A percentile compares a stretch with the other conserved stretches of the same genome.
phyloP scores from a whole-genome alignment of 2,888 invertebrate genomes.

The Malacosoma neustria region DNA sequence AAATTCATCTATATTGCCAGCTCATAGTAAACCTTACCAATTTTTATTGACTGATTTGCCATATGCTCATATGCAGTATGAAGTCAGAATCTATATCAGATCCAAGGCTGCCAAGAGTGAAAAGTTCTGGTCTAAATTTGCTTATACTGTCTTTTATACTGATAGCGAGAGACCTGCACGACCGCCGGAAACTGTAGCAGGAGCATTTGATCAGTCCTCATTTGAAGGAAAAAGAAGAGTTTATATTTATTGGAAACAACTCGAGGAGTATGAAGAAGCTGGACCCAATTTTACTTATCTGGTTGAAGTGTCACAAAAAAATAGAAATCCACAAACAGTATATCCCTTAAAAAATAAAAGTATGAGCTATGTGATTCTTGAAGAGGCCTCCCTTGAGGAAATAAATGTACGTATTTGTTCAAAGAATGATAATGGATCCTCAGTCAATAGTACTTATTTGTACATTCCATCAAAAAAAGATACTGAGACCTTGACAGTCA shows the following conservation, averaged over 20 bases:
- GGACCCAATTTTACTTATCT: conserved; percentile 84
- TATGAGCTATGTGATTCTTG: conserved; percentile 76
- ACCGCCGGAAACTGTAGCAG: conserved; percentile 81
- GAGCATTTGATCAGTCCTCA: conserved; percentile 81
- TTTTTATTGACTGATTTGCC: conserved; percentile 71
- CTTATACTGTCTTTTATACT: conserved; percentile 76
- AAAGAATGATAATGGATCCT: conserved; percentile 75
- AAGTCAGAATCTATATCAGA: conserved; percentile 81
- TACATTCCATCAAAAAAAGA: conserved; percentile 75
- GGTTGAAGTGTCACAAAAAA: conserved; percentile 53
- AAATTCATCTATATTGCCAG: conserved; percentile 35
- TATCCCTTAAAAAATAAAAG: conserved; percentile 70
- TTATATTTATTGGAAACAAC: conserved; percentile 86
- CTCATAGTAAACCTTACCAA: conserved; percentile 45
- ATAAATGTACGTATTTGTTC: conserved; percentile 76
- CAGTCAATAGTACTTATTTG: conserved; percentile 71
- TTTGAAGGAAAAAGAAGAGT: conserved; percentile 73
- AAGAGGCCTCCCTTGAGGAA: conserved; percentile 54
- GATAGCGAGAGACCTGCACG: conserved; percentile 73
- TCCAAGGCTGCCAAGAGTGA: conserved; percentile 66
- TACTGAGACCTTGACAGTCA: conserved; percentile 52
- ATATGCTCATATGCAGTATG: conserved; percentile 81
- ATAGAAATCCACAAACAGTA: conserved; percentile 37
- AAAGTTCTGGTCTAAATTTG: conserved; percentile 83
- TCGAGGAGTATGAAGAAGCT: conserved; percentile 80